Evolutionary conservation across 1,140 invertebrate genomes (phyloP).

Genomic region (Ips typographus): DNA sequence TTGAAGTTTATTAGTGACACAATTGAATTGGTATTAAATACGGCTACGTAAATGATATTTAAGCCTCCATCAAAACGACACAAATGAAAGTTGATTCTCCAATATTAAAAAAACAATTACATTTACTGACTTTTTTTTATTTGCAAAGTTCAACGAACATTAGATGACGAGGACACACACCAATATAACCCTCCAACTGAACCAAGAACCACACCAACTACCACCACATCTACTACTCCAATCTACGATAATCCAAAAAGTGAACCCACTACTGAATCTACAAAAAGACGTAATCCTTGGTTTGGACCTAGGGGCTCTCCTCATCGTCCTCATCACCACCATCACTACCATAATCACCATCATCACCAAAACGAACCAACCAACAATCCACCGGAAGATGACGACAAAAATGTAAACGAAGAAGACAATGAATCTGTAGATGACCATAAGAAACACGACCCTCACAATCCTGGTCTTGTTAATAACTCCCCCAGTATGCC

Average conservation of each 20-base stretch:
- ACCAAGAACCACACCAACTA: neutral
- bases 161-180: slow-evolving; percentile 13
- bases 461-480: slow-evolving; percentile 42
- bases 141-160: slow-evolving; percentile 25
- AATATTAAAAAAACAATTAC: too few relatives aligned
- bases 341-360: neutral
- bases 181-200: neutral
- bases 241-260: neutral
- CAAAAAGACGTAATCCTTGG: neutral
- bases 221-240: neutral
- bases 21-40: too few relatives aligned
- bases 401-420: slow-evolving; percentile 43
- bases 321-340: neutral
- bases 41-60: too few relatives aligned
- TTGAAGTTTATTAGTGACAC: too few relatives aligned
- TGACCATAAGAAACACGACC: slow-evolving; percentile 51
- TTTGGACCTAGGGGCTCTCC: slow-evolving; percentile 8
- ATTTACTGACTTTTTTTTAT: too few relatives aligned
- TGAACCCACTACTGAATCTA: neutral
- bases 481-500: slow-evolving; percentile 48
- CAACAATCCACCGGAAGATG: neutral
- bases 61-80: too few relatives aligned
- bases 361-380: neutral
- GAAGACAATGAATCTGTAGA: slow-evolving; percentile 56
- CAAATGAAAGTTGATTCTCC: too few relatives aligned